Evolutionary conservation across 2,797 vertebrate species (phyloP), one percentile per base, ranked within the genome.

Genomic region (Falco novaeseelandiae): DNA sequence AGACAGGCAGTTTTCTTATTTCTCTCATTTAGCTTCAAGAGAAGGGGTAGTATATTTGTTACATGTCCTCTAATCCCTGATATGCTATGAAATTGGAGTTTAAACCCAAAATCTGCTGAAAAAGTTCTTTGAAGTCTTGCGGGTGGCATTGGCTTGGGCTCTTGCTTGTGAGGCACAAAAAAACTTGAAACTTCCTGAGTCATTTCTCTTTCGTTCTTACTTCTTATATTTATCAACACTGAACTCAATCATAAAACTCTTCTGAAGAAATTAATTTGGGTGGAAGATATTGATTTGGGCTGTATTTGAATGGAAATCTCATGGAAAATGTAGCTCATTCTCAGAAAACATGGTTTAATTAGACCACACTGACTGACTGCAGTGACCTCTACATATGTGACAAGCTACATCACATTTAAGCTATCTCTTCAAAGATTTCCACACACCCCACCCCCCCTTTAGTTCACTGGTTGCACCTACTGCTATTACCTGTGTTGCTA

Each of bases 71-170:
- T 88, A 52, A 49, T 59, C 9, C 15, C 26, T n/a, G 21, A 76
- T 3, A 0, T 26, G 20, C 46, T 66, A 11, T 54, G 32, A 74
- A 77, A 73, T 11, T 52, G 27, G 51, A 79, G 6, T 4, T 18
- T 65, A 89, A 71, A 77, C 4, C 6, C 13, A 44, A 80, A 87
- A 85, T 58, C 16, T 65, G 6, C 21, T 38, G 13, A 23, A 72
- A 82, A 48, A 40, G 2, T 44, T 22, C 5, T 59, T 19, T n/a
- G 23, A 52, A 20, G 18, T 76, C 38, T 61, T 79, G 18, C 16
- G 5, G 19, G 3, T 22, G 34, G 5, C 26, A 34, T 1, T 70
- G 26, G 73, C 63, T 77, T 6, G 0, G 15, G 1, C 8, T 40
- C 12, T 67, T 65, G 15, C 9, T 85, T 76, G 9, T 66, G 30